phyloP scores from a whole-genome alignment of 2,113 vertebrate genomes.

The Sinocyclocheilus grahami region DNA sequence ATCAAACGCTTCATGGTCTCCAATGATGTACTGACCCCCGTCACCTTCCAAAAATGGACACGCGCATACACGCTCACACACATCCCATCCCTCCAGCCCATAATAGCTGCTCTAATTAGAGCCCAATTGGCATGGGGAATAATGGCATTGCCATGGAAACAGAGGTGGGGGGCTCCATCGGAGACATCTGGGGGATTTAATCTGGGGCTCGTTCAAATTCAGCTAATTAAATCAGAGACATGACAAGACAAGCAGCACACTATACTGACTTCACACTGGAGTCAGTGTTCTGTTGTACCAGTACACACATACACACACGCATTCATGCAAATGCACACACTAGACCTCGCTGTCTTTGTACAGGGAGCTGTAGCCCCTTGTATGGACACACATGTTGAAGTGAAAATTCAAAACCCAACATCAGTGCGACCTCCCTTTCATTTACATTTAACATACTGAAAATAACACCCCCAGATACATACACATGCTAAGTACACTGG shows the following conservation, averaged over 20 bases:
- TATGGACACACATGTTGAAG: conserved; percentile 22
- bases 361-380: background rate
- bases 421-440: conserved; percentile 33
- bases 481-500: conserved; percentile 58
- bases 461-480: conserved; percentile 42
- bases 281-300: conserved; percentile 56
- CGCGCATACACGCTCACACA: conserved; percentile 27
- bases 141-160: conserved; percentile 78
- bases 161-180: conserved; percentile 74
- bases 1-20: conserved; percentile 45
- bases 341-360: conserved; percentile 35
- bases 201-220: conserved; percentile 80
- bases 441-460: conserved; percentile 27
- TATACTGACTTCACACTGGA: conserved; percentile 58
- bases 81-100: conserved; percentile 74
- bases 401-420: conserved; percentile 50
- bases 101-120: conserved; percentile 85
- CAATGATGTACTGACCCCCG: conserved; percentile 57
- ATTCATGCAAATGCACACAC: conserved; percentile 47
- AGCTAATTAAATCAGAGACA: conserved; percentile 82
- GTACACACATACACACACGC: conserved; percentile 51
- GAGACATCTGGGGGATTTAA: conserved; percentile 82
- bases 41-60: conserved; percentile 51
- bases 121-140: conserved; percentile 77
- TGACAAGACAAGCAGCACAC: conserved; percentile 68